Evolutionary conservation across 92 coral and sea anemone species (phyloP), one percentile per base, ranked within the genome.

Genomic region (Porites divaricata): DNA sequence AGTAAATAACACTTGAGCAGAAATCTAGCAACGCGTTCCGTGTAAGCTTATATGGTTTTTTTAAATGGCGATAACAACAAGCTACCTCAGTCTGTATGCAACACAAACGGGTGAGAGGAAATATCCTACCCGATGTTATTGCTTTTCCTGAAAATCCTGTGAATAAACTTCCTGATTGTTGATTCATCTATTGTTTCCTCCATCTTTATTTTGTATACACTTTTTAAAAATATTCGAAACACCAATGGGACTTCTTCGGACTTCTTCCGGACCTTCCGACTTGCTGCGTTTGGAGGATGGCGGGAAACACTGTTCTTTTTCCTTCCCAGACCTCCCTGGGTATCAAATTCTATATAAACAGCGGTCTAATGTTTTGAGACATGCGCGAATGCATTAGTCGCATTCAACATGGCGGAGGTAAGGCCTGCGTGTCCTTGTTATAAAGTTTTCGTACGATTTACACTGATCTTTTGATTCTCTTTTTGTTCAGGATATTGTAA

Each of bases 401-500:
- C 72, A 16, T 72, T 63, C 86, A 82, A 82, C 16, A 82, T 82
- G 86, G 86, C 86, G 64, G 86, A 82, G 86, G 86, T 82, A 16
- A 72, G 62, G 1, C 6, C 51, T 20, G 20, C 17, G 4, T 24
- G 52, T 59, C 62, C 16, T 50, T 48, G 12, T 25, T 21, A 19
- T 4, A 48, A 9, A 9, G 14, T 49, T 72, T 48, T 19, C 14
- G 11, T 26, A 9, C 10, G 59, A 45, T 63, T 70, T 48, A 4
- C 63, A 57, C 76, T 56, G 56, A 68, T 51, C 13, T 16, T 17
- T 1, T 50, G 22, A 19, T 5, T 63, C 45, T 82, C 73, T 48
- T 45, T 48, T 22, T 12, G 41, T 70, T 59, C 74, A 97, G 99
- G 99, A 97, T 83, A 91, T 97, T 65, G 94, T 97, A 20, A 97